phyloP scores from a whole-genome alignment of 2,113 vertebrate species.

The Toxostoma redivivum region DNA sequence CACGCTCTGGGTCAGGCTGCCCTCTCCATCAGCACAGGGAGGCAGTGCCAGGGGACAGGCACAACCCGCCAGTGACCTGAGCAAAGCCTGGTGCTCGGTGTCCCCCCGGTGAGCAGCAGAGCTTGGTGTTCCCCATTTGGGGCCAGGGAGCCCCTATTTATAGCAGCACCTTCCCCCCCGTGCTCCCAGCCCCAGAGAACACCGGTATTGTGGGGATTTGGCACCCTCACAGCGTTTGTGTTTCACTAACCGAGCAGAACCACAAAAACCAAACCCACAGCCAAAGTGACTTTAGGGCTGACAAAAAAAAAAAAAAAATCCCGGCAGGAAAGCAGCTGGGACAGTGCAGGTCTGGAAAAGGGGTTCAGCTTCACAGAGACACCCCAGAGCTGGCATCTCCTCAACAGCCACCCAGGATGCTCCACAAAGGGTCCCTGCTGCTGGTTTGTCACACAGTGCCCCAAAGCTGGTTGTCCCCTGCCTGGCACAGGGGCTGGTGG shows the following conservation, averaged over 20 bases:
- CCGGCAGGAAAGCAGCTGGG: background rate
- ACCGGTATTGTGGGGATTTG: constrained; percentile 14
- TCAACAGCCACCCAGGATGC: fast-evolving
- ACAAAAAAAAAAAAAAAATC: background rate
- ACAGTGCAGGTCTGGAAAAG: background rate
- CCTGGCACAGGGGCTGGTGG: fast-evolving
- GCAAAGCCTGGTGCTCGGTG: background rate
- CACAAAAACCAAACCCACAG: background rate
- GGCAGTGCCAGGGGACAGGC: background rate
- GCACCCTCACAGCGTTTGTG: background rate
- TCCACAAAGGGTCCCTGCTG: fast-evolving
- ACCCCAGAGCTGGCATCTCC: background rate
- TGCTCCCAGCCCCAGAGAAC: constrained; percentile 12
- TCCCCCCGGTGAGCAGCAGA: constrained; percentile 48
- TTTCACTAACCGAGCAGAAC: constrained; percentile 64
- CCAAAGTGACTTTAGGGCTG: background rate
- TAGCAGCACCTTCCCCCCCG: constrained; percentile 19
- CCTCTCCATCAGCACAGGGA: background rate
- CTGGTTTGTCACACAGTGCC: background rate
- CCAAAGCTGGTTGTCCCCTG: fast-evolving
- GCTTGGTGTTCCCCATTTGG: constrained; percentile 61
- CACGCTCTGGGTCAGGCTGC: constrained; percentile 43
- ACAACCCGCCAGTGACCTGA: background rate
- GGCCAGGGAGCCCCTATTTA: constrained; percentile 48
- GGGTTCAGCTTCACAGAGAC: background rate